Percentiles rank a stretch among this genome's conserved stretches.
phyloP scores from a whole-genome alignment of 2,888 invertebrate species.

The Sinohyriopsis cumingii region DNA sequence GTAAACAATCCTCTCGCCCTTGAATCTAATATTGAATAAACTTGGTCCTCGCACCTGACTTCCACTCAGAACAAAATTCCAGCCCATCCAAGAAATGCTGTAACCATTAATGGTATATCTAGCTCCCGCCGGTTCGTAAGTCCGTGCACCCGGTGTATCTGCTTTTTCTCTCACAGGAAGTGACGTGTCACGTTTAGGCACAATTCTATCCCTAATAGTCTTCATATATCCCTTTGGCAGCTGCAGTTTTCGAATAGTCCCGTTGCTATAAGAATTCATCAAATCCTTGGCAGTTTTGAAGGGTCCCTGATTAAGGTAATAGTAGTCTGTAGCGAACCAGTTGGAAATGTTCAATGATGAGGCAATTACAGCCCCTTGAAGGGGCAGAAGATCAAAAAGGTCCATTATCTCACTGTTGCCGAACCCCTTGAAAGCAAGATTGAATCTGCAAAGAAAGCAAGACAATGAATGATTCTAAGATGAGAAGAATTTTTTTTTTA shows the following conservation, averaged over 20 bases:
- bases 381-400: constrained; percentile 25
- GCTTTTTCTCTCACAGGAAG: constrained; percentile 31
- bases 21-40: constrained; percentile 43
- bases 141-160: constrained; percentile 37
- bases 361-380: constrained; percentile 21
- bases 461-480: too few species aligned
- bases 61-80: constrained; percentile 45
- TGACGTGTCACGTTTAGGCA: constrained; percentile 12
- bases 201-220: constrained; percentile 10
- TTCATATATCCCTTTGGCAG: constrained; percentile 23
- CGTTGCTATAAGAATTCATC: constrained; percentile 22
- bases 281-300: constrained; percentile 27
- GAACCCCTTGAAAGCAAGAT: too few species aligned
- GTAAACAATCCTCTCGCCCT: constrained; percentile 47
- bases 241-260: constrained; percentile 24
- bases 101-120: constrained; percentile 46
- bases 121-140: constrained; percentile 40
- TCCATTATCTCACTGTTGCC: constrained; percentile 14
- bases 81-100: constrained; percentile 50
- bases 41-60: constrained; percentile 37
- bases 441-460: too few species aligned
- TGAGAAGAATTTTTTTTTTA: too few species aligned
- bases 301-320: constrained; percentile 44
- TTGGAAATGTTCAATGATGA: constrained; percentile 13
- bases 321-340: constrained; percentile 39